These are phyloP conservation scores for Leucosticte australis DNA, from an alignment of 2,113 vertebrate species.

Conservation along the genomic window DNA sequence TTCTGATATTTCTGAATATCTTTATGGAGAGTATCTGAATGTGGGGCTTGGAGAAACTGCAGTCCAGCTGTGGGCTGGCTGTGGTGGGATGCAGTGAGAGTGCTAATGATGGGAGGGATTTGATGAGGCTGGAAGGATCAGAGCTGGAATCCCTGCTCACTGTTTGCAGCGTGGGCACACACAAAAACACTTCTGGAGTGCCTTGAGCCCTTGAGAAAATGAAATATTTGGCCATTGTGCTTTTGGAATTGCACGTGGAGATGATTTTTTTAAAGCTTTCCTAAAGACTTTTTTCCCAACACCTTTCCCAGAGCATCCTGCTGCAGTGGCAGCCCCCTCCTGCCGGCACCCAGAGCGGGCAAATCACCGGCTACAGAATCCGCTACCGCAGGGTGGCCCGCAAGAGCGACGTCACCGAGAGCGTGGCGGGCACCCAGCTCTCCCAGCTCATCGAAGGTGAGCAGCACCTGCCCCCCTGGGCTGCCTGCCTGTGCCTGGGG, in stretches of 20 bases:
- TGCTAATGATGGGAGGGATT: not conserved
- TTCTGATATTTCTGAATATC: not conserved
- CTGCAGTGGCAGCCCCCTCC: slow-evolving; percentile 94
- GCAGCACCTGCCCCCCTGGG: not conserved
- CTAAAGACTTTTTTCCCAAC: not conserved
- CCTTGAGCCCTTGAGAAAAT: not conserved
- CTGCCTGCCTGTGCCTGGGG: not conserved
- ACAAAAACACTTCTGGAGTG: accelerated
- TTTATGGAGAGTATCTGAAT: not conserved
- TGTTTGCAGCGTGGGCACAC: not conserved
- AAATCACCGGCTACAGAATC: slow-evolving; percentile 91
- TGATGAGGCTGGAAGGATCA: not conserved
- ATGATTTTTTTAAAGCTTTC: not conserved
- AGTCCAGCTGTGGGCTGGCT: not conserved
- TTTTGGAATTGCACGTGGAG: not conserved
- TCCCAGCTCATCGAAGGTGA: slow-evolving; percentile 90
- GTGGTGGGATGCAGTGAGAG: accelerated
- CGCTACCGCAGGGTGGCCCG: slow-evolving; percentile 92
- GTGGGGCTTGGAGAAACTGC: not conserved
- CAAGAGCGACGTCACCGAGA: slow-evolving; percentile 89
- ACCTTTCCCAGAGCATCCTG: slow-evolving; percentile 82
- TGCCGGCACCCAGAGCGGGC: slow-evolving; percentile 85
- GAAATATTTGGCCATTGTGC: not conserved
- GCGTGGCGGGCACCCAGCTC: slow-evolving; percentile 84
- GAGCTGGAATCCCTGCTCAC: not conserved